A percentile compares a stretch with the other conserved stretches of the same genome.
Conservation (phyloP, 2,797 vertebrate genomes). For the Clarias fuscus region DNA sequence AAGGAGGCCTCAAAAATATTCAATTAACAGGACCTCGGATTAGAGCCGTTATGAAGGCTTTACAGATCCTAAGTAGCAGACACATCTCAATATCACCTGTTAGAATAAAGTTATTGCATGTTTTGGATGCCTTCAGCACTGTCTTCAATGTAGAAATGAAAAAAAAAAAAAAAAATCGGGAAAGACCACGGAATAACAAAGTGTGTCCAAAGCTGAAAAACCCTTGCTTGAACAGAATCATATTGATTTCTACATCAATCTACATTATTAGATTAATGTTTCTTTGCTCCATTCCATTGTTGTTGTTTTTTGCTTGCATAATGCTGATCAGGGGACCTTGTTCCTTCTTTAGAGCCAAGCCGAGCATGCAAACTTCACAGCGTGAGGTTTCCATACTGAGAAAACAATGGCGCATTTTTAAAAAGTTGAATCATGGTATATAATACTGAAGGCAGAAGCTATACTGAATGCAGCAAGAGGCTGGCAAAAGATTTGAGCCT, state of each 20-base stretch:
- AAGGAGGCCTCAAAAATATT: too few relatives aligned
- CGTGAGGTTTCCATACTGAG: conserved; percentile 7
- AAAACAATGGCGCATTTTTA: conserved; percentile 5
- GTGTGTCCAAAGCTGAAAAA: background rate
- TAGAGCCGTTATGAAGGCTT: too few relatives aligned
- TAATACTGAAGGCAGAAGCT: conserved; percentile 22
- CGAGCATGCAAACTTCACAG: background rate
- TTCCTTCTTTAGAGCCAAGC: background rate
- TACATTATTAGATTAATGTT: background rate
- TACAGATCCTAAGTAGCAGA: too few relatives aligned
- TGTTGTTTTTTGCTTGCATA: background rate
- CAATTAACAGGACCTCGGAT: too few relatives aligned
- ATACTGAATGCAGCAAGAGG: conserved; percentile 25
- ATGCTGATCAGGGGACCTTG: background rate
- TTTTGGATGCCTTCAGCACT: too few relatives aligned
- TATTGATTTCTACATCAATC: background rate
- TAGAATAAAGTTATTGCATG: too few relatives aligned
- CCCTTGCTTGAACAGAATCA: background rate
- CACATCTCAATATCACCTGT: too few relatives aligned
- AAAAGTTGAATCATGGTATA: conserved; percentile 34
- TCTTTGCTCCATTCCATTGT: background rate
- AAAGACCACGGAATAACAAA: too few relatives aligned
- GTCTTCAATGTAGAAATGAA: too few relatives aligned
- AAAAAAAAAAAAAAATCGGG: too few relatives aligned
- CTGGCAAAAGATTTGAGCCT: conserved; percentile 19